Base-by-base conservation (phyloP, 2,797 vertebrate species). In the Mormyrus proboscirostris region DNA sequence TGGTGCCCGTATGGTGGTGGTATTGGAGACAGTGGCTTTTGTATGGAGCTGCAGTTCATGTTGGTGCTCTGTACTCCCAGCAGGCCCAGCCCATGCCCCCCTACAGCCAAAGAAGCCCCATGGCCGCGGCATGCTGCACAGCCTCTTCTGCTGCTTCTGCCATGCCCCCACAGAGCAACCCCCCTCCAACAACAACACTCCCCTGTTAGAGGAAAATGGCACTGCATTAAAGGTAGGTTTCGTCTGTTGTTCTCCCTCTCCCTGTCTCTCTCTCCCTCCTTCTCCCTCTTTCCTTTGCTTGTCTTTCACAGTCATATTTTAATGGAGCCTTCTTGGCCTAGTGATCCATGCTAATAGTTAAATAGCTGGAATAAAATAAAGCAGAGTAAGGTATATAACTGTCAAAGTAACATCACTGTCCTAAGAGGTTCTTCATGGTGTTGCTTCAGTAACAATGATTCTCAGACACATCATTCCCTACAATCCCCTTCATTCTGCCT, bases 161-260 rank as follows among this genome's bases (percentile, higher is more conserved):
- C 93, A 92, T 6, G 93, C 95, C 0, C 94, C 94, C 47, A 88
- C 93, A 8, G 95, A 96, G 89, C 90, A 93, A 10, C 89, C 95
- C 16, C 73, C 95, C 0, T 89, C 94, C 76, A 94, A 95, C 89
- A 95, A 95, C 0, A 94, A 95, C 0, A 93, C 95, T 0, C 95
- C 96, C 0, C 93, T 96, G 59, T 93, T 95, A 93, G 96, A 96
- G 90, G 95, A 96, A 90, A 96, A 96, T 0, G 96, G 96, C 22
- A 92, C 92, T 0, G 93, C 96, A 90, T 94, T 95, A 69, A 96
- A 96, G 95, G 96, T 96, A 91, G 33, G 79, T 53, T 51, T 88
- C 2, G 2, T 41, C 38, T 62, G 16, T 86, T 49, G 22, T 38
- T 47, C 33, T 9, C 4, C 3, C 82, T 50, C 29, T 25, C 59